Evolutionary conservation across 2,797 vertebrate species (phyloP), one percentile per base, ranked within the genome.

Genomic region (Malurus splendens): DNA sequence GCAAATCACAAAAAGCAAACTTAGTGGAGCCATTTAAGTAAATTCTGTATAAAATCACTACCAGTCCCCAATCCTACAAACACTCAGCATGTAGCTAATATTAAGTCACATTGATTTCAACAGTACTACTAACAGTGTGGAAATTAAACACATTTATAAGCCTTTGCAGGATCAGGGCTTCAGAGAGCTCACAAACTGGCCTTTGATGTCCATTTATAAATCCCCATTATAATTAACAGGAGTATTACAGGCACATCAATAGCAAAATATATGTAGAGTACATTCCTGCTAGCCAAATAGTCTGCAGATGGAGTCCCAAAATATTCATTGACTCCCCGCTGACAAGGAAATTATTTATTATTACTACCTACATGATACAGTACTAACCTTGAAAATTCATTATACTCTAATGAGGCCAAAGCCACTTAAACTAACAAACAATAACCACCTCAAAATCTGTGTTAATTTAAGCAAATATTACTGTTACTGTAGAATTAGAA

Each of bases 261-360:
- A 89, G 87, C 60, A 60, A 62, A 67, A 12, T 90, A 30, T 71
- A 79, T 73, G 83, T 70, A 73, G 59, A 94, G 56, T 73, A 12
- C 79, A 87, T 84, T 92, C 75, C 82, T 92, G 64, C 67, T 95
- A 81, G 75, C 92, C 93, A 94, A 95, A 94, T 88, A 93, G 83
- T 90, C 82, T 92, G 86, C 93, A 95, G 93, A 95, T 92, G 93
- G 93, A 94, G 83, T 95, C 93, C 92, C 94, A 93, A 94, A 95
- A 94, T 95, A 93, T 94, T 94, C 92, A 95, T 95, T 94, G 94
- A 93, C 93, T 93, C 88, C 94, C 93, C 88, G 91, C 92, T 95
- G 94, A 90, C 86, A 93, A 92, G 81, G 42, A 94, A 94, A 95
- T 95, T 95, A 95, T 95, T 95, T 95, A 95, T 95, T 95, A 84